A percentile compares a stretch with the other conserved stretches of the same genome.
phyloP scores from a whole-genome alignment of 1,140 invertebrate genomes.

The Paramacrobiotus metropolitanus region DNA sequence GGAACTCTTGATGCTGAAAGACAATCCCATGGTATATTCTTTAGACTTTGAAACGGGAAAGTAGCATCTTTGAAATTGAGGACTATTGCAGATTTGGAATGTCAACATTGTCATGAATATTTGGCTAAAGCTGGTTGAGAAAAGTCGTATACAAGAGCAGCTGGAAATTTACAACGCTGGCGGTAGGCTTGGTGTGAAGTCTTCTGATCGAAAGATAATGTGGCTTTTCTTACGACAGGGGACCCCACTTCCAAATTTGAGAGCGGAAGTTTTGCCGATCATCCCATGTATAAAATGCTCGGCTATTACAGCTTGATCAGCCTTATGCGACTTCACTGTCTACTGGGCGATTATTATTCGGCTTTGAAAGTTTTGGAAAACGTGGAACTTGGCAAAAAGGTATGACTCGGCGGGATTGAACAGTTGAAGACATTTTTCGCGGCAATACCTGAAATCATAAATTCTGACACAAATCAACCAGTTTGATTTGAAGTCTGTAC shows the following conservation, averaged over 20 bases:
- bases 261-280: constrained; percentile 83
- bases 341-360: constrained; percentile 94
- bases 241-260: constrained; percentile 41
- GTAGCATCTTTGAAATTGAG: no score
- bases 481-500: no score
- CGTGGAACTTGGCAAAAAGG: constrained; percentile 86
- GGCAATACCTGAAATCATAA: no score
- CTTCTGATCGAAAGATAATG: constrained; percentile 6
- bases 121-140: constrained; percentile 85
- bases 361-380: constrained; percentile 91
- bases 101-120: constrained; percentile 94
- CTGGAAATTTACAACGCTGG: constrained; percentile 46
- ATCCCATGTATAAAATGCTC: constrained; percentile 94
- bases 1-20: constrained; percentile 49
- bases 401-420: constrained; percentile 20
- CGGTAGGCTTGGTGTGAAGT: constrained; percentile 17
- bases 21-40: constrained; percentile 42
- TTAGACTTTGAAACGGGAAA: no score
- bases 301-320: constrained; percentile 95
- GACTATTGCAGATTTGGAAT: constrained; percentile 53
- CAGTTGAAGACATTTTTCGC: no score
- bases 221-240: background rate
- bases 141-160: constrained; percentile 93
- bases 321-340: constrained; percentile 71
- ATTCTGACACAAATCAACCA: no score